Base-by-base conservation (phyloP, 2,113 vertebrate genomes). In the Capreolus pygargus region DNA sequence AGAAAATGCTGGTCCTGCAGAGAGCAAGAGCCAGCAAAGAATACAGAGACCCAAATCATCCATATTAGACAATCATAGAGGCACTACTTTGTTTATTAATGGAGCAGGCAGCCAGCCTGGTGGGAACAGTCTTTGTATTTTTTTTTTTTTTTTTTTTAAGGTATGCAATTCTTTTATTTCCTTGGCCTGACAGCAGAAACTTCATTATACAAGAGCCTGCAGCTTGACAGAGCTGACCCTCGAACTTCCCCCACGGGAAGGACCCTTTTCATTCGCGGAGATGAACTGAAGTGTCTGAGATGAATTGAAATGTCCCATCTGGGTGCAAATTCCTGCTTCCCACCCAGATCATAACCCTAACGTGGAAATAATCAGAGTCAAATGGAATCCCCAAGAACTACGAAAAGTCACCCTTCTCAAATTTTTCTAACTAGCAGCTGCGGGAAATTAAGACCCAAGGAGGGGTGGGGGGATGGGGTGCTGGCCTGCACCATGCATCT, bases 191-290 rank as follows among this genome's bases (percentile, higher is more conserved):
- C 97, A 98, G 90, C 97, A 98, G 85, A 96, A 97, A 98, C 84
- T 98, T 99, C 96, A 97, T 98, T 97, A 98, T 89, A 99, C 98
- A 98, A 97, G 97, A 98, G 98, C 98, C 98, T 98, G 98, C 97
- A 98, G 98, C 98, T 98, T 98, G 88, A 96, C 84, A 95, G 45
- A 98, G 98, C 88, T 93, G 96, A 98, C 97, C 97, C 86, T 97
- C 87, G 96, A 39, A 96, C 67, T 86, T 88, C 97, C 57, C 97
- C 93, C 95, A 61, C 33, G 36, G 67, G 57, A 96, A 94, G 86
- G 89, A 70, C 84, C 50, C 57, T 88, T 89, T 64, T 25, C 91
- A 86, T 89, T 86, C 90, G 89, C 52, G 39, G 96, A 98, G 91
- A 98, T 98, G 96, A 94, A 96, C 2, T 93, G 89, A 98, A 95